Evolutionary conservation across 2,113 vertebrate genomes (phyloP).

Genomic region (Anolis carolinensis): DNA sequence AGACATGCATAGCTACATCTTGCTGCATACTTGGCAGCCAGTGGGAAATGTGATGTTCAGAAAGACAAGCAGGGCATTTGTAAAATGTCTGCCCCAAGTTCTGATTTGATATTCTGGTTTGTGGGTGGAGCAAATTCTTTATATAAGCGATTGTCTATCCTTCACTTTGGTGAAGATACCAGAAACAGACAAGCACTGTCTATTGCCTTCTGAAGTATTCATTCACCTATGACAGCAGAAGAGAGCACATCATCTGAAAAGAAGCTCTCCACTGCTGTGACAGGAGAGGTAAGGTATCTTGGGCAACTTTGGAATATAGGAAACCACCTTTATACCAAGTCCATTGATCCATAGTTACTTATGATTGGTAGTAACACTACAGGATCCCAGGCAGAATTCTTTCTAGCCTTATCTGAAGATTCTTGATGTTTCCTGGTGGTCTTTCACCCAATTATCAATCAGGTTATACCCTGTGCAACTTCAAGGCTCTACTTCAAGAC

Average conservation of each 20-base stretch:
- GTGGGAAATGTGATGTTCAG: background rate
- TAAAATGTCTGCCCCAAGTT: background rate
- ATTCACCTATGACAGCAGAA: conserved; percentile 1
- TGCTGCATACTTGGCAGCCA: background rate
- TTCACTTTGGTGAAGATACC: background rate
- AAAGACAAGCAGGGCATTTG: background rate
- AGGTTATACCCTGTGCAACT: no score
- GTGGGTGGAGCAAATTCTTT: background rate
- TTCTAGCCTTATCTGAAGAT: background rate
- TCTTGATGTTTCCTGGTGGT: no score
- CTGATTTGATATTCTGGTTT: background rate
- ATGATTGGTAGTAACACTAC: no score
- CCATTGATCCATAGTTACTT: no score
- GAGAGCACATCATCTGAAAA: background rate
- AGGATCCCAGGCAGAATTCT: background rate
- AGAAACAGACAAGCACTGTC: background rate
- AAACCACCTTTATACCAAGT: no score
- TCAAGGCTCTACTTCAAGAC: no score
- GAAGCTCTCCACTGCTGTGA: background rate
- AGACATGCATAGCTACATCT: background rate
- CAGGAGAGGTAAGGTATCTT: background rate
- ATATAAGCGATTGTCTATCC: background rate
- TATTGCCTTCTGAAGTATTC: background rate
- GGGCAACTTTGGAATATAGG: background rate
- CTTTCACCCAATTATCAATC: no score